phyloP scores from a whole-genome alignment of 2,113 vertebrate species.

The Brachyhypopomus gauderio region DNA sequence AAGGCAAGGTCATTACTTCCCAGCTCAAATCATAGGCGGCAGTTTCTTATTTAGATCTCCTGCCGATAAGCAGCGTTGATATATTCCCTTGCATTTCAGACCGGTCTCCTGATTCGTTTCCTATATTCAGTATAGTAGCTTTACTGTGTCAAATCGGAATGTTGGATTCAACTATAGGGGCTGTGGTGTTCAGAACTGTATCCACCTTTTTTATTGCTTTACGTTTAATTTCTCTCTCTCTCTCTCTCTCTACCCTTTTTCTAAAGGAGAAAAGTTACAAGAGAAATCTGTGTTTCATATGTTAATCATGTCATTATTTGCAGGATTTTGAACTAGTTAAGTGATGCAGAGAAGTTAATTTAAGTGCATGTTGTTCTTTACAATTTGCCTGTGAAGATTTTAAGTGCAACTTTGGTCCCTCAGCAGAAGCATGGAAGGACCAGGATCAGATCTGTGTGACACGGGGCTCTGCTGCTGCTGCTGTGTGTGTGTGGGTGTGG shows the following conservation, averaged over 20 bases:
- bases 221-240: no score
- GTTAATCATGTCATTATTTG: conserved; percentile 12
- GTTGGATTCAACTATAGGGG: no score
- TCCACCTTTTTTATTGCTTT: no score
- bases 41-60: conserved; percentile 56
- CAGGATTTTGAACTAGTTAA: conserved; percentile 18
- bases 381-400: conserved; percentile 10
- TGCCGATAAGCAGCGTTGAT: conserved; percentile 34
- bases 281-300: conserved; percentile 3
- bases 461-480: not conserved
- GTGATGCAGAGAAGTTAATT: conserved; percentile 8
- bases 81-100: conserved; percentile 23
- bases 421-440: not conserved
- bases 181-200: no score
- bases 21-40: conserved; percentile 25
- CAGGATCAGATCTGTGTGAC: not conserved
- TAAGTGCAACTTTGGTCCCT: not conserved
- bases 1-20: conserved; percentile 39
- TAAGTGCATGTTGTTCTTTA: not conserved
- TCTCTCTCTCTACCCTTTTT: no score
- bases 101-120: not conserved
- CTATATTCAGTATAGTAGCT: not conserved
- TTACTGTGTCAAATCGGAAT: no score
- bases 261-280: not conserved
- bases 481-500: not conserved